Percentiles rank a stretch among this genome's conserved stretches.
Conservation (phyloP, 1,140 invertebrate genomes). For the Nebria ingens region DNA sequence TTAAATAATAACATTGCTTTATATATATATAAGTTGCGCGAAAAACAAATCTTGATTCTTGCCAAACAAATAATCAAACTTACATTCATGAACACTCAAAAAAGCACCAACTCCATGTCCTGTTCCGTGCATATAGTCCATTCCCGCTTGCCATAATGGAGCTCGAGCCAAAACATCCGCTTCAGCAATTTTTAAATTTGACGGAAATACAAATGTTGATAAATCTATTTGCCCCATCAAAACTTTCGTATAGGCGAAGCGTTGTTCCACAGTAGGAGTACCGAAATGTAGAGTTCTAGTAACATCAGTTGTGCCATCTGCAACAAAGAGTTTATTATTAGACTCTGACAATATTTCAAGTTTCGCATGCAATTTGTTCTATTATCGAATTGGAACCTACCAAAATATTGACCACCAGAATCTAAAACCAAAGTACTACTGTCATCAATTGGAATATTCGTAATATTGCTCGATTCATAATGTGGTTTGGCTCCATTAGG, state of each 20-base stretch:
- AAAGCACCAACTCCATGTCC: conserved; percentile 87
- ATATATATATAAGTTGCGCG: too few species aligned
- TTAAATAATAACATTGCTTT: too few species aligned
- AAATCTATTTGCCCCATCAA: conserved; percentile 77
- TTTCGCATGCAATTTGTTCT: conserved; percentile 25
- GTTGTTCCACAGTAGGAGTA: conserved; percentile 60
- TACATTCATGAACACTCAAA: conserved; percentile 74
- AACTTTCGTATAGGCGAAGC: conserved; percentile 77
- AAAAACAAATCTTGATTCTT: too few species aligned
- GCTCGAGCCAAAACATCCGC: conserved; percentile 66
- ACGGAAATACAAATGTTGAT: conserved; percentile 54
- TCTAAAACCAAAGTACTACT: conserved; percentile 58
- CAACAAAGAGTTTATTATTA: conserved; percentile 14
- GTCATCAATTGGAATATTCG: conserved; percentile 57
- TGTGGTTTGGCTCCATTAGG: conserved; percentile 84
- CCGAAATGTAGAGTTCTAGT: conserved; percentile 88
- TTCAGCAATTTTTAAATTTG: conserved; percentile 49
- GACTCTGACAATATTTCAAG: background rate
- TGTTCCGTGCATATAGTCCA: conserved; percentile 79
- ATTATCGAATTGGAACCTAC: conserved; percentile 34
- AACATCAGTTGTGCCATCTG: conserved; percentile 88
- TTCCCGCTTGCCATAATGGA: conserved; percentile 67
- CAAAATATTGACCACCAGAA: conserved; percentile 62
- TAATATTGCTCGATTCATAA: conserved; percentile 68
- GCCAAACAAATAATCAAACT: conserved; percentile 17